These are phyloP conservation scores for Pongo abelii DNA, from an alignment of 2,113 vertebrate genomes.

Conservation along the genomic window DNA sequence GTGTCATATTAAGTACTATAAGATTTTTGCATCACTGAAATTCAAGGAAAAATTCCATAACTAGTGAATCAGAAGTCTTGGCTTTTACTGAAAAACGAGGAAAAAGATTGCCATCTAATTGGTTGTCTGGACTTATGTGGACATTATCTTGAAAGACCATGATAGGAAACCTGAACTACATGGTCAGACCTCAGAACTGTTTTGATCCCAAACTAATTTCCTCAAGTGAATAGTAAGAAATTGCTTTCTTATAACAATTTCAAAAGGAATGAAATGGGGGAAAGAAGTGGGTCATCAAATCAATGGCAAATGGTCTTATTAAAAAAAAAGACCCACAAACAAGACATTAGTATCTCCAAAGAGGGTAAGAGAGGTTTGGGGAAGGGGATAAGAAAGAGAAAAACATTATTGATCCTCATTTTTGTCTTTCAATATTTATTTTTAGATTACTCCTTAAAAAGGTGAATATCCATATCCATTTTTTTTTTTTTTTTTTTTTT, in stretches of 20 bases:
- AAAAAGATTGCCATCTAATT: not conserved
- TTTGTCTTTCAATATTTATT: not conserved
- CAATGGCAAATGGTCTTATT: slow-evolving; percentile 21
- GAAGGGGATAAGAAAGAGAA: not conserved
- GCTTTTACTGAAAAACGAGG: slow-evolving; percentile 35
- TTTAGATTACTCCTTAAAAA: not conserved
- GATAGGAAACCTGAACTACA: not conserved
- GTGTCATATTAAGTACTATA: not conserved
- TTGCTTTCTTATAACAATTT: slow-evolving; percentile 58
- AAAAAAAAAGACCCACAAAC: not conserved
- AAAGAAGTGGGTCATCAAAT: slow-evolving; percentile 28
- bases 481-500: too few species aligned
- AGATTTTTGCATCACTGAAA: not conserved
- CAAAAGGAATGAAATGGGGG: slow-evolving; percentile 25
- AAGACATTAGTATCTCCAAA: not conserved
- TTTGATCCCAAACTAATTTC: slow-evolving; percentile 65
- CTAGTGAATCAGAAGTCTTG: slow-evolving; percentile 35
- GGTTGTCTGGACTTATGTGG: not conserved
- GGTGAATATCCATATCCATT: not conserved
- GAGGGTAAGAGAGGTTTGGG: not conserved
- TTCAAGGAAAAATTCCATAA: slow-evolving; percentile 13
- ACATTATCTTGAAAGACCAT: not conserved
- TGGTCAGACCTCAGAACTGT: not conserved
- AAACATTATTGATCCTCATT: not conserved
- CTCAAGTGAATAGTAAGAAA: slow-evolving; percentile 49